Evolutionary conservation across 2,113 vertebrate species (phyloP).

Genomic region (Xenus cinereus): DNA sequence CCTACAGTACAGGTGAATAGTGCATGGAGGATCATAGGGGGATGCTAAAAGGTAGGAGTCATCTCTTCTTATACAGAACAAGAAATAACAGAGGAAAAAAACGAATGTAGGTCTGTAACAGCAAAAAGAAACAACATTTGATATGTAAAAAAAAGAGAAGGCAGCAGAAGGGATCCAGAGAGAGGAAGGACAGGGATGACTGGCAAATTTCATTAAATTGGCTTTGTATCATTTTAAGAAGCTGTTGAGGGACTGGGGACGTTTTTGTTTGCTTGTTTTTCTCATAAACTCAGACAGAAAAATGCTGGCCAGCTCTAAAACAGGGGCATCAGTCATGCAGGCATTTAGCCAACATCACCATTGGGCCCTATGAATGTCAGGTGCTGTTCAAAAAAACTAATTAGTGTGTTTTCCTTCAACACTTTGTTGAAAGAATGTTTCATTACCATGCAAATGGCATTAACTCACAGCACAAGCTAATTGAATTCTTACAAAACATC

Average conservation of each 20-base stretch:
- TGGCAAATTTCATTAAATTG: neutral
- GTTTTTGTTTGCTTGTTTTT: neutral
- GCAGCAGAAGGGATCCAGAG: neutral
- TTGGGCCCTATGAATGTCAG: constrained; percentile 32
- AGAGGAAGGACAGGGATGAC: neutral
- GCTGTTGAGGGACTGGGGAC: neutral
- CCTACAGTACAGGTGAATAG: neutral
- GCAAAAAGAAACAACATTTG: neutral
- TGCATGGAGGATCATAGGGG: neutral
- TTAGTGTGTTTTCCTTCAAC: constrained; percentile 46
- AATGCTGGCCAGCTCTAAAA: neutral
- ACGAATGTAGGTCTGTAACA: neutral
- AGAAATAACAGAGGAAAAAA: neutral
- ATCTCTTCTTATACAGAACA: neutral
- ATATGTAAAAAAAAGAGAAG: neutral
- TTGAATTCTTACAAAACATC: constrained; percentile 48
- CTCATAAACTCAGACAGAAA: neutral
- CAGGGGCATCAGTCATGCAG: constrained; percentile 20
- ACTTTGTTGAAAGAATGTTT: constrained; percentile 53
- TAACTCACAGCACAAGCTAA: constrained; percentile 35
- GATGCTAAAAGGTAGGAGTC: neutral
- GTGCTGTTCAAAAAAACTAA: constrained; percentile 53
- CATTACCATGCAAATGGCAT: constrained; percentile 47
- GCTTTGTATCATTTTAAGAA: neutral
- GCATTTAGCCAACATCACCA: constrained; percentile 16